These are phyloP conservation scores for Drosophila ezoana DNA, from an alignment of 2,888 invertebrate genomes.

Conservation along the genomic window DNA sequence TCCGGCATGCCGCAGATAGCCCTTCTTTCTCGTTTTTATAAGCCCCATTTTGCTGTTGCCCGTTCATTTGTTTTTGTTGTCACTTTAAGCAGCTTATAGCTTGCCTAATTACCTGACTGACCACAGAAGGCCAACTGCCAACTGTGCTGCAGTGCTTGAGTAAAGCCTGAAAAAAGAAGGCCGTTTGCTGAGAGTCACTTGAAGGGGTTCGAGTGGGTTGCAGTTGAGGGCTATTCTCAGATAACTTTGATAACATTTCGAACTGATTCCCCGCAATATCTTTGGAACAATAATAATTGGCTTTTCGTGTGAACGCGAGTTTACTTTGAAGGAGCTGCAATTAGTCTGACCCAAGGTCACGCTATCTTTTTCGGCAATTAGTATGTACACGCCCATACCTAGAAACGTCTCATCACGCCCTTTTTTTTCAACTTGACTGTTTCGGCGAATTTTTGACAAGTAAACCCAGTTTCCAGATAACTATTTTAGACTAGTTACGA, in stretches of 20 bases:
- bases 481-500: slow-evolving; percentile 26
- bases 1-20: too few relatives aligned
- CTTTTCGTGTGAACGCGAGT: slow-evolving; percentile 3
- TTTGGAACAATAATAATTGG: neutral
- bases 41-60: slow-evolving; percentile 13
- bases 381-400: slow-evolving; percentile 31
- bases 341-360: slow-evolving; percentile 23
- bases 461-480: slow-evolving; percentile 69
- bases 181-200: slow-evolving; percentile 3
- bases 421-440: slow-evolving; percentile 24
- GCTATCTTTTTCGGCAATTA: slow-evolving; percentile 39
- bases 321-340: neutral
- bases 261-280: neutral
- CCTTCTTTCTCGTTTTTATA: slow-evolving; percentile 5
- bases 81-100: slow-evolving; percentile 74
- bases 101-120: slow-evolving; percentile 67
- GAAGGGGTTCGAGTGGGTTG: slow-evolving; percentile 9
- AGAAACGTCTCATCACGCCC: slow-evolving; percentile 29
- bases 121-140: slow-evolving; percentile 41
- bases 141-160: slow-evolving; percentile 37
- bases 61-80: slow-evolving; percentile 35
- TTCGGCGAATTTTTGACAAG: slow-evolving; percentile 60
- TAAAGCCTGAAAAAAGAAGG: slow-evolving; percentile 41
- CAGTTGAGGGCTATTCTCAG: neutral
- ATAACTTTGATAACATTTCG: slow-evolving; percentile 1